These are phyloP conservation scores for Epirrhoe tristata DNA, from an alignment of 2,888 invertebrate species.

Conservation along the genomic window DNA sequence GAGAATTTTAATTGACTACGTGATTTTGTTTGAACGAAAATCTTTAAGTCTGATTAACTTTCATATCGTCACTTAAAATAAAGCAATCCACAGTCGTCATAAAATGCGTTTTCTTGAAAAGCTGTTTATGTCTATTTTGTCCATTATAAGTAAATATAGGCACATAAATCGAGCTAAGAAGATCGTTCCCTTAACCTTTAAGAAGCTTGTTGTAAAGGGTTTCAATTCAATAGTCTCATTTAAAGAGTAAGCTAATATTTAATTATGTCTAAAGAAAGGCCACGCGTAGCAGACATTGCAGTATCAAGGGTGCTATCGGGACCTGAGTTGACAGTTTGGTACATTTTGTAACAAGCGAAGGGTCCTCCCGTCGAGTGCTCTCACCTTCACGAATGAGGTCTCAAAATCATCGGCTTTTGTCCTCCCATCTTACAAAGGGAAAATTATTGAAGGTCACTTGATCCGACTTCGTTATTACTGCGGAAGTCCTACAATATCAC, in stretches of 20 bases:
- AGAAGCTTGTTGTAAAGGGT: neutral
- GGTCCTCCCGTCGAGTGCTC: conserved; percentile 55
- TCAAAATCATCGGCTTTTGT: conserved; percentile 67
- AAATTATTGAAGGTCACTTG: conserved; percentile 64
- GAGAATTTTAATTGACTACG: conserved; percentile 70
- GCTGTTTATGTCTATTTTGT: neutral
- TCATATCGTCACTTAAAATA: conserved; percentile 41
- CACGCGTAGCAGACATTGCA: conserved; percentile 49
- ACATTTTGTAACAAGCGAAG: conserved; percentile 71
- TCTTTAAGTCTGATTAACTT: conserved; percentile 58
- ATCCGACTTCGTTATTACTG: conserved; percentile 57
- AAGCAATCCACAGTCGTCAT: neutral
- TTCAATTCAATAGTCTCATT: conserved; percentile 6
- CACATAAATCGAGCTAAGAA: neutral
- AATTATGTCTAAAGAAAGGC: conserved; percentile 35
- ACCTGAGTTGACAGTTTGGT: conserved; percentile 74
- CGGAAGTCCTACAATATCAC: conserved; percentile 33
- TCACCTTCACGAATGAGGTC: conserved; percentile 60
- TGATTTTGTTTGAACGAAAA: conserved; percentile 65
- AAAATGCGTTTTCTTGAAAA: neutral
- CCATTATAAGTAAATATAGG: neutral
- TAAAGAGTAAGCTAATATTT: conserved; percentile 25
- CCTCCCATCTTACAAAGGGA: conserved; percentile 62
- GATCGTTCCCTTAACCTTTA: neutral
- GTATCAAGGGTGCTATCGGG: conserved; percentile 67